phyloP scores from a whole-genome alignment of 2,888 invertebrate species.

The Rhamnusium bicolor region DNA sequence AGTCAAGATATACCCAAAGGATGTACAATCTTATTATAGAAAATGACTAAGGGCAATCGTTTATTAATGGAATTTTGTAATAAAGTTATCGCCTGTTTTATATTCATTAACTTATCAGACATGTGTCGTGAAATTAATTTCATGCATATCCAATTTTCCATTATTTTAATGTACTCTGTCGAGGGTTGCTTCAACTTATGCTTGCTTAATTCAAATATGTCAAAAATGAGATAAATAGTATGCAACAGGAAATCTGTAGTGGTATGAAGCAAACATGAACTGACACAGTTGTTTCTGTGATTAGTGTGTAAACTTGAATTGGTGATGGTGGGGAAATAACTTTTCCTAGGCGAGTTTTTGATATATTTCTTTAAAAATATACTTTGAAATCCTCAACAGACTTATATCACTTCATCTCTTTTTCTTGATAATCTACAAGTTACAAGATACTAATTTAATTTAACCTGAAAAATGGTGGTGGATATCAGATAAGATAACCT shows the following conservation, averaged over 20 bases:
- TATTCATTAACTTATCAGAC: conserved; percentile 46
- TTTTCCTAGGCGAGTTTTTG: too few species aligned
- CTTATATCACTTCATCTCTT: too few species aligned
- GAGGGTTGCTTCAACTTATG: background rate
- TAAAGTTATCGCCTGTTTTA: conserved; percentile 50
- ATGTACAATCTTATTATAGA: conserved; percentile 34
- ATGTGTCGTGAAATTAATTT: conserved; percentile 44
- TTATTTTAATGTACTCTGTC: conserved; percentile 39
- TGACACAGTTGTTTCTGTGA: too few species aligned
- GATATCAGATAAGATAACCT: too few species aligned
- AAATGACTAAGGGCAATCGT: conserved; percentile 37
- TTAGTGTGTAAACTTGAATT: too few species aligned
- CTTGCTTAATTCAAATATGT: background rate
- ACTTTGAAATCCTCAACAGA: too few species aligned
- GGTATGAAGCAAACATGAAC: too few species aligned
- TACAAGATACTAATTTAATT: too few species aligned
- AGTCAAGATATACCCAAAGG: conserved; percentile 6
- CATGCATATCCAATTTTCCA: conserved; percentile 46
- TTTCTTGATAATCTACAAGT: too few species aligned
- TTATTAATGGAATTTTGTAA: conserved; percentile 44
- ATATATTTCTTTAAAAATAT: too few species aligned
- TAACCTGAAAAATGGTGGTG: too few species aligned
- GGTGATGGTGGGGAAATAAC: too few species aligned
- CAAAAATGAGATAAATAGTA: background rate
- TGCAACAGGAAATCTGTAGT: background rate